Conservation (phyloP, 2,797 vertebrate species). For the Chelmon rostratus region DNA sequence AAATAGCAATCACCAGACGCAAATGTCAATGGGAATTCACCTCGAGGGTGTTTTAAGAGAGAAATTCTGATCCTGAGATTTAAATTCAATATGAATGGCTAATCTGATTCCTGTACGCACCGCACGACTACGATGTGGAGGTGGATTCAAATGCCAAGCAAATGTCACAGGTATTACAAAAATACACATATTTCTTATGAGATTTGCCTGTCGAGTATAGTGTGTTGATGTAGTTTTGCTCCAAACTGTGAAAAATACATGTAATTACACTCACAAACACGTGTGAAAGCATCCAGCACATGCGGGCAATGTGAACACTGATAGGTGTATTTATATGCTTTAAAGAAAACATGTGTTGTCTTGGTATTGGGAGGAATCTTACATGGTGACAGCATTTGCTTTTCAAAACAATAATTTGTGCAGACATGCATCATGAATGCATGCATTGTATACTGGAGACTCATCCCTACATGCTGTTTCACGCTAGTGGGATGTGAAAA, state of each 20-base stretch:
- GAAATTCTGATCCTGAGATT: constrained; percentile 71
- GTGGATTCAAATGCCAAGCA: constrained; percentile 76
- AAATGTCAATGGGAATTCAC: constrained; percentile 76
- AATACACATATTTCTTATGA: constrained; percentile 49
- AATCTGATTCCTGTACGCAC: constrained; percentile 56
- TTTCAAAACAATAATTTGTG: not conserved
- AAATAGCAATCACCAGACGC: constrained; percentile 66
- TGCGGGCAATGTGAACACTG: not conserved
- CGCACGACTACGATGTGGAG: constrained; percentile 34
- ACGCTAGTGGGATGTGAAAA: not conserved
- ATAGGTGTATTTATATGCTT: not conserved
- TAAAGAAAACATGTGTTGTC: not conserved
- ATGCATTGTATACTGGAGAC: not conserved
- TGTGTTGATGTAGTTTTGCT: constrained; percentile 5
- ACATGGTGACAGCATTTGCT: constrained; percentile 7
- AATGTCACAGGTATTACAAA: constrained; percentile 74
- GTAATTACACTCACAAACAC: not conserved
- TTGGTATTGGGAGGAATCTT: not conserved
- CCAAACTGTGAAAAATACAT: not conserved
- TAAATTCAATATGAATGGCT: constrained; percentile 70
- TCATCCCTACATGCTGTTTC: not conserved
- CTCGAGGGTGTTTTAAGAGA: constrained; percentile 61
- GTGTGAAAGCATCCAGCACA: not conserved
- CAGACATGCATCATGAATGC: constrained; percentile 2
- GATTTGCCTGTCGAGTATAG: constrained; percentile 22